Conservation (phyloP, 2,113 vertebrate species). For the Pipa parva region DNA sequence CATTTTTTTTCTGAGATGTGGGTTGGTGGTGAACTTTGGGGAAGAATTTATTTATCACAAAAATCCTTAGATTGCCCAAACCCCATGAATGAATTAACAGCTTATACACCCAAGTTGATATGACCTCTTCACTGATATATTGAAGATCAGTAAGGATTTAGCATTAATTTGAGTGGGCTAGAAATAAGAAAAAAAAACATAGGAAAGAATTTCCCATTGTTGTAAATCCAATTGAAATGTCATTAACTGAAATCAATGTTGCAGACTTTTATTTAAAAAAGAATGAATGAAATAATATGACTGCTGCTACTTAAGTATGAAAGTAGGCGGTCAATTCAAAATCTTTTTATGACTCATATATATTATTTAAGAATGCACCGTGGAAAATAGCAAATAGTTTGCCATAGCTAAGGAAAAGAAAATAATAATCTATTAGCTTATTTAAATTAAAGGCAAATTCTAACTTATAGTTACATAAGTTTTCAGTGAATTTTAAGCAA, state of each 20-base stretch:
- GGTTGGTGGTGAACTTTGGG: slow-evolving; percentile 30
- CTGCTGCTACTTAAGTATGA: no score
- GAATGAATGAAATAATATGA: no score
- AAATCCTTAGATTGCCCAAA: neutral
- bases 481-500: no score
- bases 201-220: slow-evolving; percentile 62
- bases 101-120: slow-evolving; percentile 56
- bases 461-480: no score
- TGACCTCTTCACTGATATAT: slow-evolving; percentile 72
- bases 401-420: no score
- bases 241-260: slow-evolving; percentile 77
- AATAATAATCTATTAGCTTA: no score
- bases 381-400: no score
- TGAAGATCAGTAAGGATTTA: slow-evolving; percentile 77
- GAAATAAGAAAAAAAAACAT: slow-evolving; percentile 86
- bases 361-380: no score
- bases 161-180: slow-evolving; percentile 77
- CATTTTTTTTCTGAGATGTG: slow-evolving; percentile 44
- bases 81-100: neutral
- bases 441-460: no score
- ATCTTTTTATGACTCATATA: no score
- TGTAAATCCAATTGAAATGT: slow-evolving; percentile 84
- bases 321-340: no score
- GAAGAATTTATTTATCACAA: slow-evolving; percentile 20
- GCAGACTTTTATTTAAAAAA: slow-evolving; percentile 58